Conservation (phyloP, 2,888 invertebrate species). For the Lycaena phlaeas region DNA sequence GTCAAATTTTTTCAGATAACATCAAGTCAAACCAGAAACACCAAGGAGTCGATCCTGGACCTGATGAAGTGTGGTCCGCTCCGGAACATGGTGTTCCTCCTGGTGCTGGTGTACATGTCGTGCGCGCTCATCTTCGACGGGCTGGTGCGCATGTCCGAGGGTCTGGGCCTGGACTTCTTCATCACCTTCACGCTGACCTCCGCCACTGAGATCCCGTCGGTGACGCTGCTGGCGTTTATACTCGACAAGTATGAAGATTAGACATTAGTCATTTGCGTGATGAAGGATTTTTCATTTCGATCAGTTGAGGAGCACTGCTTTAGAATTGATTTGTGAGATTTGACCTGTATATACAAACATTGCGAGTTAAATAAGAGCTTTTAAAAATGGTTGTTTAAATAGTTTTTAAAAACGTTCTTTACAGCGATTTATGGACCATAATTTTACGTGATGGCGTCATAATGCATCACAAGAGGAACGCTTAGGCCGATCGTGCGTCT, state of each 20-base stretch:
- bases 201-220: conserved; percentile 60
- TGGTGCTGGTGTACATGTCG: conserved; percentile 52
- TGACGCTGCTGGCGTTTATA: conserved; percentile 45
- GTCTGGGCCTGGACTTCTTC: conserved; percentile 57
- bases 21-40: conserved; percentile 39
- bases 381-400: too few relatives aligned
- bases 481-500: too few relatives aligned
- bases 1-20: conserved; percentile 36
- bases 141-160: conserved; percentile 59
- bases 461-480: too few relatives aligned
- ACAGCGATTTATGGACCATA: too few relatives aligned
- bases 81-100: conserved; percentile 36
- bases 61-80: conserved; percentile 40
- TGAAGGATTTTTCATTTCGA: too few relatives aligned
- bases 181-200: conserved; percentile 58
- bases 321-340: too few relatives aligned
- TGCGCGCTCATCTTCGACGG: conserved; percentile 58
- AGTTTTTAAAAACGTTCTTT: too few relatives aligned
- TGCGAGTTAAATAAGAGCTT: too few relatives aligned
- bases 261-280: too few relatives aligned
- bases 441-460: too few relatives aligned
- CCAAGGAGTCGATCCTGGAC: conserved; percentile 38
- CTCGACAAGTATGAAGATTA: conserved; percentile 53
- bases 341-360: too few relatives aligned
- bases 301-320: too few relatives aligned